Evolutionary conservation across 2,113 vertebrate species (phyloP), one percentile per base, ranked within the genome.

Genomic region (Triplophysa tibetana): DNA sequence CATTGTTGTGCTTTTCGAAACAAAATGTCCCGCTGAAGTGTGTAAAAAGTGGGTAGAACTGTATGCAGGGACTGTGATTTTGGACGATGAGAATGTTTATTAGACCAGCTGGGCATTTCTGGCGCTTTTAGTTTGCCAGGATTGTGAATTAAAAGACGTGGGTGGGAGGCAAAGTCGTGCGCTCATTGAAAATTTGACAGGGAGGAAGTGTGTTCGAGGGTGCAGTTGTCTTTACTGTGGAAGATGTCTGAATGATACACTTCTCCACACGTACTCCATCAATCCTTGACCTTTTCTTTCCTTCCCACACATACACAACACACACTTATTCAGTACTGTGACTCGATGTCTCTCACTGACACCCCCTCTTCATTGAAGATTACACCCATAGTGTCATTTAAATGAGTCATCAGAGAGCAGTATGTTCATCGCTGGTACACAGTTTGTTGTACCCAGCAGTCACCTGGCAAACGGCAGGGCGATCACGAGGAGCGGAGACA

Each of bases 321-420:
- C 50, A 69, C 43, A 50, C 45, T 54, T 73, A 45, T 66, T 65
- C 45, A 48, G 54, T 54, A 63, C 66, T 78, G 68, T 81, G 74
- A 66, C 21, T 82, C 12, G 67, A 38, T 70, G 64, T 78, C 45
- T 52, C 70, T 77, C 77, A 68, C 64, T 65, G 67, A 24, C 24
- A 23, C 58, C 26, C 58, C 75, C 82, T 61, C 70, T 70, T 48
- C 72, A 65, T 78, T 62, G 45, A 79, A 67, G 62, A 56, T 77
- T 81, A 79, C 62, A 75, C 48, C 70, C 66, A 24, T 81, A 56
- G 66, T 73, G 79, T 75, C 68, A 56, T 77, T 77, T 69, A 69
- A 54, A 79, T 83, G 84, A 84, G 72, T 85, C 82, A 81, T 38
- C 48, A 54, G 70, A 54, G 66, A 67, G 68, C 75, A 29, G 16